Conservation (phyloP, 2,888 invertebrate species). For the Brachypalpus laphriformis region DNA sequence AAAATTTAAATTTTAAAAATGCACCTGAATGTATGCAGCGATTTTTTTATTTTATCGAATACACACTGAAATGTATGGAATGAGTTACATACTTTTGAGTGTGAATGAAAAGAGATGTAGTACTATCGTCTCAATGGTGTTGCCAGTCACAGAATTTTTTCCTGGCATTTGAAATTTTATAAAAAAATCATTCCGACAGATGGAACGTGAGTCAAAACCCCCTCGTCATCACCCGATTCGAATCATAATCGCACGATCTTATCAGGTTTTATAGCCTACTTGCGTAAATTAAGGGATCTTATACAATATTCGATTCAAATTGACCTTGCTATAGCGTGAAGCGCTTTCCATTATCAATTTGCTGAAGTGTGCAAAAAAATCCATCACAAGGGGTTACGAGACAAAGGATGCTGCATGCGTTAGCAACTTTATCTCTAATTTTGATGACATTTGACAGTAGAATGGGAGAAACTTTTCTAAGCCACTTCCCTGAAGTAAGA, state of each 20-base stretch:
- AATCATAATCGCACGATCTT: constrained; percentile 31
- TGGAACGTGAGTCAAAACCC: background rate
- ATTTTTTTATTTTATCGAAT: background rate
- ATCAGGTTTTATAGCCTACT: background rate
- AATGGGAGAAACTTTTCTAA: constrained; percentile 4
- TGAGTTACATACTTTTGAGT: background rate
- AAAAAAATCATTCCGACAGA: background rate
- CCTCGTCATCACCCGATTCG: constrained; percentile 1
- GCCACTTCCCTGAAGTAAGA: constrained; percentile 17
- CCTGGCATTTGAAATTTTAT: background rate
- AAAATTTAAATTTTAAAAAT: background rate
- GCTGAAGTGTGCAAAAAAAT: background rate
- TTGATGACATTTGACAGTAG: constrained; percentile 47
- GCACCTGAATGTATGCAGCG: background rate
- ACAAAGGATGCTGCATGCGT: constrained; percentile 2
- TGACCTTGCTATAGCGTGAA: constrained; percentile 13
- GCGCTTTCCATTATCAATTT: constrained; percentile 24
- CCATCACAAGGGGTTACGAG: background rate
- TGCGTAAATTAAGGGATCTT: background rate
- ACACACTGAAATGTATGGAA: constrained; percentile 21
- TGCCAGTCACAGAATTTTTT: background rate
- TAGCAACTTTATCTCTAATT: constrained; percentile 17
- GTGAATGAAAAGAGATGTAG: background rate
- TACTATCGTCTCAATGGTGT: background rate
- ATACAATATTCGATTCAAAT: constrained; percentile 1